These are phyloP conservation scores for Cyclina sinensis DNA, from an alignment of 1,140 invertebrate genomes.

Conservation along the genomic window DNA sequence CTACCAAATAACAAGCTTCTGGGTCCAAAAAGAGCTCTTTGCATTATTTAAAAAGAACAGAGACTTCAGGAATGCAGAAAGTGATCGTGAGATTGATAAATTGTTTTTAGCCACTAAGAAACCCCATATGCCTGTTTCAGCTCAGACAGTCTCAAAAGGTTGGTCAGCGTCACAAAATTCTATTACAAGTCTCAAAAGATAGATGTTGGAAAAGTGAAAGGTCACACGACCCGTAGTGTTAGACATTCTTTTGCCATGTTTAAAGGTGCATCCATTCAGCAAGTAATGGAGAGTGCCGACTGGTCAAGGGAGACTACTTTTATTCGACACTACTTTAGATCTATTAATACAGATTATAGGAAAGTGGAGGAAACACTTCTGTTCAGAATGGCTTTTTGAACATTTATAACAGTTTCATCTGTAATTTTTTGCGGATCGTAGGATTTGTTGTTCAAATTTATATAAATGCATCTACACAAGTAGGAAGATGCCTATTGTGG, in stretches of 20 bases:
- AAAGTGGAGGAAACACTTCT: slow-evolving; percentile 32
- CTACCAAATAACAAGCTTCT: neutral
- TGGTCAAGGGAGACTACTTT: slow-evolving; percentile 55
- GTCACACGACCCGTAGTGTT: neutral
- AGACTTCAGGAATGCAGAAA: slow-evolving; percentile 47
- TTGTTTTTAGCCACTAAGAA: slow-evolving; percentile 16
- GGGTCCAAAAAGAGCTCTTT: neutral
- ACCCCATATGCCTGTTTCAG: neutral
- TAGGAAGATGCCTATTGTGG: no score
- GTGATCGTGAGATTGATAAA: slow-evolving; percentile 20
- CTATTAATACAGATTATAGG: slow-evolving; percentile 3
- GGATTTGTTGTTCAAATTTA: no score
- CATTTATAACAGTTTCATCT: neutral
- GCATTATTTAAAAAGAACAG: slow-evolving; percentile 30
- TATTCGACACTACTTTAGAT: neutral
- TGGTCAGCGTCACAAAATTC: neutral
- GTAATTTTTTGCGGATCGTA: neutral
- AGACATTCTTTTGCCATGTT: slow-evolving; percentile 45
- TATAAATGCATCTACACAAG: no score
- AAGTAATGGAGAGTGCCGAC: slow-evolving; percentile 40
- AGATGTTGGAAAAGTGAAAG: neutral
- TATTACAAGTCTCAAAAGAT: neutral
- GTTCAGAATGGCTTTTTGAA: neutral
- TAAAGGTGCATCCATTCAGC: slow-evolving; percentile 42
- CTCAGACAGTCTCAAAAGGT: neutral